These are phyloP conservation scores for Plotosus lineatus DNA, from an alignment of 2,113 vertebrate genomes.

Conservation along the genomic window DNA sequence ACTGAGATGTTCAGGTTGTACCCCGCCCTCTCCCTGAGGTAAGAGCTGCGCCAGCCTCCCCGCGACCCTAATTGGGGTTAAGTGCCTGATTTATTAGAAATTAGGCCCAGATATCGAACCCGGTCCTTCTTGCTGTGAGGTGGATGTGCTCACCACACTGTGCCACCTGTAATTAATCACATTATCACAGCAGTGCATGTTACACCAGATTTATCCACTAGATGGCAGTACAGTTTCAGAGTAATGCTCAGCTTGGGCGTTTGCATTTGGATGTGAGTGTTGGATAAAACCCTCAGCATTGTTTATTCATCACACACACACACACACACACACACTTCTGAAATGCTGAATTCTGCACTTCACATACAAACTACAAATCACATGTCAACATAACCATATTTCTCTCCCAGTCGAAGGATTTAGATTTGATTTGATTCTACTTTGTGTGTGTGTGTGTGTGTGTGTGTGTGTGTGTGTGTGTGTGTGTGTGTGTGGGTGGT, in stretches of 20 bases:
- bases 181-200: neutral
- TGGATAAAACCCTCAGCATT: conserved; percentile 60
- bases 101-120: too few species aligned
- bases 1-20: too few species aligned
- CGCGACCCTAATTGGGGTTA: too few species aligned
- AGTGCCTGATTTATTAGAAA: too few species aligned
- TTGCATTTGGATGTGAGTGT: neutral
- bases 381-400: conserved; percentile 36
- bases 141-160: too few species aligned
- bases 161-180: too few species aligned
- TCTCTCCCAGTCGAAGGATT: conserved; percentile 22
- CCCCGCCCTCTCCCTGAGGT: too few species aligned
- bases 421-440: too few species aligned
- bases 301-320: conserved; percentile 52
- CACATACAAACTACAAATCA: conserved; percentile 26
- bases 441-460: too few species aligned
- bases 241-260: neutral
- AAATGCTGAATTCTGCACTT: conserved; percentile 43
- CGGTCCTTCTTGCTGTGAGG: too few species aligned
- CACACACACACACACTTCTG: too few species aligned
- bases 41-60: too few species aligned
- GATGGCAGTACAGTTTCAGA: conserved; percentile 66
- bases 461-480: neutral
- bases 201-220: conserved; percentile 51
- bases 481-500: neutral